phyloP scores from a whole-genome alignment of 1,140 invertebrate genomes.

The Maniola jurtina region DNA sequence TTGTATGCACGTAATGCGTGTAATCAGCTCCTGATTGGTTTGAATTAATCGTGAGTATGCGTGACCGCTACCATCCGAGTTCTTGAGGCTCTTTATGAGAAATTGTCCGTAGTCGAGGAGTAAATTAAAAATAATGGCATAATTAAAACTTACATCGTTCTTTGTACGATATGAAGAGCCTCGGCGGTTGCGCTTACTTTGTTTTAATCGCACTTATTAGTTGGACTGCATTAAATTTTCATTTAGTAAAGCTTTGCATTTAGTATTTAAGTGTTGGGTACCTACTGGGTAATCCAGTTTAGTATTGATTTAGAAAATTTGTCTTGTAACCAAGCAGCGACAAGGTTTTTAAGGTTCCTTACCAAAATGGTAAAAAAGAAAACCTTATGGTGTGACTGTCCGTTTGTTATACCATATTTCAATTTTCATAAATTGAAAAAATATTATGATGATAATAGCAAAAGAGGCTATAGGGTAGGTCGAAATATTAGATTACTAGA shows the following conservation, averaged over 20 bases:
- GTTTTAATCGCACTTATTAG: slow-evolving; percentile 32
- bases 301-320: no score
- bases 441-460: no score
- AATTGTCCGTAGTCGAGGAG: slow-evolving; percentile 52
- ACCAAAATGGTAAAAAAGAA: no score
- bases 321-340: no score
- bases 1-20: slow-evolving; percentile 70
- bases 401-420: no score
- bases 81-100: slow-evolving; percentile 63
- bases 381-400: no score
- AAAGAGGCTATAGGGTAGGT: no score
- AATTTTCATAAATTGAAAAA: no score
- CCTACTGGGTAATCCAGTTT: no score
- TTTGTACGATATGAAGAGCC: slow-evolving; percentile 35
- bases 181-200: slow-evolving; percentile 27
- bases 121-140: slow-evolving; percentile 74
- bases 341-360: no score
- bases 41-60: slow-evolving; percentile 75
- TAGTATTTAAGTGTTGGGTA: background rate
- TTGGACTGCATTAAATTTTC: slow-evolving; percentile 10
- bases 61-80: slow-evolving; percentile 71
- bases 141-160: slow-evolving; percentile 70
- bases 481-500: no score
- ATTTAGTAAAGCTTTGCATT: slow-evolving; percentile 8
- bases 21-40: slow-evolving; percentile 75